A percentile compares a stretch with the other conserved stretches of the same genome.
Evolutionary conservation across 2,888 invertebrate species (phyloP).

Genomic region (Ypsolopha sequella): DNA sequence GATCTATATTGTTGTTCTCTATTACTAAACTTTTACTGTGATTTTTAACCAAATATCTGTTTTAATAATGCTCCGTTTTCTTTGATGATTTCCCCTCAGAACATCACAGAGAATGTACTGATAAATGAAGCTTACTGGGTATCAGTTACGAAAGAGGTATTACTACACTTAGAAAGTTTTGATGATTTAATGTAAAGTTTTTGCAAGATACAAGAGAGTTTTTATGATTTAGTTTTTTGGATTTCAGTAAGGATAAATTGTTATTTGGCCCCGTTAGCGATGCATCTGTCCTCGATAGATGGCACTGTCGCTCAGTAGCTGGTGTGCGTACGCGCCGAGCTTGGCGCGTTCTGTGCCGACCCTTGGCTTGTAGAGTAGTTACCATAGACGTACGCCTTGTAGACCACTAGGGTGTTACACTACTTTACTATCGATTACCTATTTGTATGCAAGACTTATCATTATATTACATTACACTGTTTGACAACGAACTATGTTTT

Average conservation of each 20-base stretch:
- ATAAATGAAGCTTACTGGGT: constrained; percentile 96
- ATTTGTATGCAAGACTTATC: constrained; percentile 66
- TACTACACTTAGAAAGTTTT: constrained; percentile 73
- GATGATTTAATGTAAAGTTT: constrained; percentile 70
- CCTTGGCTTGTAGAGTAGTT: constrained; percentile 71
- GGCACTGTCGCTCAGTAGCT: constrained; percentile 19
- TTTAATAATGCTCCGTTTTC: constrained; percentile 40
- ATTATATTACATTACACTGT: constrained; percentile 55
- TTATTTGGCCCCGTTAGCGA: constrained; percentile 72
- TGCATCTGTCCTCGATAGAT: constrained; percentile 71
- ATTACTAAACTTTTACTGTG: background rate
- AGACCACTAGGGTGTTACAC: constrained; percentile 69
- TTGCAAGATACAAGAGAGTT: constrained; percentile 68
- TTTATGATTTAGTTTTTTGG: constrained; percentile 70
- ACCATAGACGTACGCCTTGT: constrained; percentile 64
- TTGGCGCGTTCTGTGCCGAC: constrained; percentile 49
- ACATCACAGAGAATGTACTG: constrained; percentile 96
- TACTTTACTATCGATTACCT: constrained; percentile 67
- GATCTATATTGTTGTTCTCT: constrained; percentile 9
- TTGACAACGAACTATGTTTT: constrained; percentile 49
- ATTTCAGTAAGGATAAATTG: constrained; percentile 69
- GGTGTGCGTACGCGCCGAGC: constrained; percentile 23
- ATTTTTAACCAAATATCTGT: constrained; percentile 4
- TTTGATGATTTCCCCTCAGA: constrained; percentile 83
- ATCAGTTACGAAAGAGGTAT: constrained; percentile 92